Evolutionary conservation across 2,888 invertebrate genomes (phyloP).

Genomic region (Cecidostiba fungosa): DNA sequence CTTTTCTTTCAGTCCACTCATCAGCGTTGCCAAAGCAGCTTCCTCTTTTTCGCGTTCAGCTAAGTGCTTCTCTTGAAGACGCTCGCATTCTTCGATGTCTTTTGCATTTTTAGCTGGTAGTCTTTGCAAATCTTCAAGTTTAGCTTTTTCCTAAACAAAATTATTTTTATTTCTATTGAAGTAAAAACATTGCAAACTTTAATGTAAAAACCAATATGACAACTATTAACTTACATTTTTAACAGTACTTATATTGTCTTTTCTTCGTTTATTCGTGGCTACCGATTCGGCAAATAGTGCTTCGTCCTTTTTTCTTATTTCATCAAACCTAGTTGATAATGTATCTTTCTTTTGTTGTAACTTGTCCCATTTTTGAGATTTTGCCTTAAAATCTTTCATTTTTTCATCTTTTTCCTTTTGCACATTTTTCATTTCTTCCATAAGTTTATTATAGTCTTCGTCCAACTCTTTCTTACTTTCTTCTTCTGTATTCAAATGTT

Average conservation of each 20-base stretch:
- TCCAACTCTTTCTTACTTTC: constrained; percentile 69
- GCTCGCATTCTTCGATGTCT: constrained; percentile 86
- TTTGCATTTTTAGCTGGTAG: constrained; percentile 88
- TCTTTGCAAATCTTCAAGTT: constrained; percentile 85
- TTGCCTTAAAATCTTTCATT: constrained; percentile 80
- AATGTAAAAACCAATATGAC: no score
- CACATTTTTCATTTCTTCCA: constrained; percentile 81
- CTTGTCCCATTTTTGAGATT: constrained; percentile 80
- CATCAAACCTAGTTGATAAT: constrained; percentile 80
- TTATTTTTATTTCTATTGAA: constrained; percentile 65
- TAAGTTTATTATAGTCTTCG: constrained; percentile 70
- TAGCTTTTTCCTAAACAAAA: constrained; percentile 82
- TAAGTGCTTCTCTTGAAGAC: constrained; percentile 81
- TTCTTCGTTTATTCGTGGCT: constrained; percentile 87
- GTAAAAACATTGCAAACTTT: background rate
- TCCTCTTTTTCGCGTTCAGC: constrained; percentile 82
- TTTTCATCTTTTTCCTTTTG: constrained; percentile 83
- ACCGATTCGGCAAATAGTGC: constrained; percentile 85
- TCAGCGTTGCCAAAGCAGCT: constrained; percentile 79
- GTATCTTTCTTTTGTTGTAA: constrained; percentile 84
- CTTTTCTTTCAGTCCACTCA: constrained; percentile 82
- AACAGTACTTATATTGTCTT: constrained; percentile 86
- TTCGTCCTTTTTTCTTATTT: constrained; percentile 80
- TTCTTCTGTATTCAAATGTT: constrained; percentile 69
- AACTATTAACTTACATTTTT: constrained; percentile 74